Conservation (phyloP, 2,113 vertebrate genomes). For the Tetrax tetrax region DNA sequence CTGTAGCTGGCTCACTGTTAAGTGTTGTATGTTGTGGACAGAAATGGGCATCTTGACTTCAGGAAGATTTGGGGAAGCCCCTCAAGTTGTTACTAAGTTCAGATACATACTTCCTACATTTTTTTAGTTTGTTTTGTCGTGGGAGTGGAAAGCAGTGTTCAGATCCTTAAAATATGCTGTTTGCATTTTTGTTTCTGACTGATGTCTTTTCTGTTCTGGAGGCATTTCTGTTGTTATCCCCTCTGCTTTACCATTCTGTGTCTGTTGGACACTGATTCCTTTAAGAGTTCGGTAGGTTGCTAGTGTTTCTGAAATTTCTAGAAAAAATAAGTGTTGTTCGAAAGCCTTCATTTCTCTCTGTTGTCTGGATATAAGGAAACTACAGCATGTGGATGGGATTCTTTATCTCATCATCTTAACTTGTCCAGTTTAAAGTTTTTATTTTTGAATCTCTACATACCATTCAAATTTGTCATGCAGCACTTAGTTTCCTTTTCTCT, state of each 20-base stretch:
- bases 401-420: background rate
- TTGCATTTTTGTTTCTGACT: background rate
- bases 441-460: background rate
- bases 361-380: background rate
- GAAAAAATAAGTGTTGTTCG: background rate
- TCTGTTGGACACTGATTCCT: background rate
- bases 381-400: background rate
- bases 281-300: background rate
- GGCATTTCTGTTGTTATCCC: background rate
- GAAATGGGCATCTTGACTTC: background rate
- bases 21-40: background rate
- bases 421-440: background rate
- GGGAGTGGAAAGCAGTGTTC: background rate
- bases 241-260: background rate
- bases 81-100: background rate
- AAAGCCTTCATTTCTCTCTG: background rate
- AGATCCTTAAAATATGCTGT: background rate
- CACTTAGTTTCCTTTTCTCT: slow-evolving; percentile 15
- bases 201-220: background rate
- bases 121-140: background rate
- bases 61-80: background rate
- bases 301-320: background rate
- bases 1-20: background rate
- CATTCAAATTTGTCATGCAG: background rate
- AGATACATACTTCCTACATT: background rate